A percentile compares a stretch with the other conserved stretches of the same genome.
Evolutionary conservation across 2,797 vertebrate species (phyloP).

Genomic region (Ctenosaura bakeri): DNA sequence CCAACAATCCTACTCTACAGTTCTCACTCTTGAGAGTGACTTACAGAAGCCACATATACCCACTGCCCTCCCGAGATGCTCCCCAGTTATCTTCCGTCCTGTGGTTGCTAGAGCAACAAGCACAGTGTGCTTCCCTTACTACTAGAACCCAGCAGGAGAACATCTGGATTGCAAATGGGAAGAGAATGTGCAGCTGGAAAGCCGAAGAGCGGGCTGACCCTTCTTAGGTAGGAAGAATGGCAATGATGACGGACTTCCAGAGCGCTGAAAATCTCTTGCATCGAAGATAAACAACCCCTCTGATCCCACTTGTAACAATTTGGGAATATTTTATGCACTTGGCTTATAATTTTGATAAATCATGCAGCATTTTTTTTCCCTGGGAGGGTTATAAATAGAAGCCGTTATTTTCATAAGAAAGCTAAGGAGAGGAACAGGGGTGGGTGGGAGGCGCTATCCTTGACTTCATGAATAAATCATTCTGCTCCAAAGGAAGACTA

Average conservation of each 20-base stretch:
- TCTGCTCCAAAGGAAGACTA: conserved; percentile 9
- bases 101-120: background rate
- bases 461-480: conserved; percentile 17
- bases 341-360: conserved; percentile 32
- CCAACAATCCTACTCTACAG: too few relatives aligned
- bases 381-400: conserved; percentile 43
- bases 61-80: background rate
- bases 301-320: background rate
- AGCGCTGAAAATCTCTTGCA: background rate
- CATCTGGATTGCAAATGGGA: background rate
- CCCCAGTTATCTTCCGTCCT: background rate
- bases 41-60: background rate
- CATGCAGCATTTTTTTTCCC: background rate
- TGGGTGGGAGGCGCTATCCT: conserved; percentile 3
- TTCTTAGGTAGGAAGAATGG: background rate
- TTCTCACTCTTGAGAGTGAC: too few relatives aligned
- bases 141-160: background rate
- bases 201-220: background rate
- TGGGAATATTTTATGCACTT: conserved; percentile 13
- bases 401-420: conserved; percentile 37
- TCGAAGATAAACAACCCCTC: background rate
- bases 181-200: background rate
- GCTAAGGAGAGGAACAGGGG: background rate
- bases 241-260: background rate
- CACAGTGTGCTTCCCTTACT: background rate